Evolutionary conservation across 2,797 vertebrate species (phyloP).

Genomic region (Pteropus rufus): DNA sequence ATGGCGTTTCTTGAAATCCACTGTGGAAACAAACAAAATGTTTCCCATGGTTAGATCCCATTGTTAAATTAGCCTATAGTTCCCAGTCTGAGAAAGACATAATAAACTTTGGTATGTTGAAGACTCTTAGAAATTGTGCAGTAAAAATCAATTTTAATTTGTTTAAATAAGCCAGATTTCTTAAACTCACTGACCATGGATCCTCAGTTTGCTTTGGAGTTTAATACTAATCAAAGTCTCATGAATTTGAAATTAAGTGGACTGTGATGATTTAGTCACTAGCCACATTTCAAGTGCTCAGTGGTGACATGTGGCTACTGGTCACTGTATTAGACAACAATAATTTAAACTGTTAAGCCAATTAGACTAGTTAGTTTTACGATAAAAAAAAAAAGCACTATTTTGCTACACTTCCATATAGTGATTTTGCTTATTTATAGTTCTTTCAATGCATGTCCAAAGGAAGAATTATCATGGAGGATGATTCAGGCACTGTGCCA

Average conservation of each 20-base stretch:
- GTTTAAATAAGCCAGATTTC: not conserved
- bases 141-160: not conserved
- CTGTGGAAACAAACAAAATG: not conserved
- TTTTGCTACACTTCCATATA: not conserved
- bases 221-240: not conserved
- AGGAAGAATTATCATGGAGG: not conserved
- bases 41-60: not conserved
- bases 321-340: not conserved
- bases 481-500: not conserved
- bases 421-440: not conserved
- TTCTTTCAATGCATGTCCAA: not conserved
- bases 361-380: not conserved
- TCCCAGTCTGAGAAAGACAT: not conserved
- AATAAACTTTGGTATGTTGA: not conserved
- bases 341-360: not conserved
- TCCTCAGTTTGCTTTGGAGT: not conserved
- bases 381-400: not conserved
- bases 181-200: not conserved
- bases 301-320: not conserved
- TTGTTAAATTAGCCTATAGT: not conserved
- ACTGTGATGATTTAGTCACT: not conserved
- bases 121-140: not conserved
- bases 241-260: not conserved
- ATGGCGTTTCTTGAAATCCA: not conserved
- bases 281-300: not conserved